A percentile compares a stretch with the other conserved stretches of the same genome.
Evolutionary conservation across 2,113 vertebrate genomes (phyloP).

Genomic region (Pituophis catenifer): DNA sequence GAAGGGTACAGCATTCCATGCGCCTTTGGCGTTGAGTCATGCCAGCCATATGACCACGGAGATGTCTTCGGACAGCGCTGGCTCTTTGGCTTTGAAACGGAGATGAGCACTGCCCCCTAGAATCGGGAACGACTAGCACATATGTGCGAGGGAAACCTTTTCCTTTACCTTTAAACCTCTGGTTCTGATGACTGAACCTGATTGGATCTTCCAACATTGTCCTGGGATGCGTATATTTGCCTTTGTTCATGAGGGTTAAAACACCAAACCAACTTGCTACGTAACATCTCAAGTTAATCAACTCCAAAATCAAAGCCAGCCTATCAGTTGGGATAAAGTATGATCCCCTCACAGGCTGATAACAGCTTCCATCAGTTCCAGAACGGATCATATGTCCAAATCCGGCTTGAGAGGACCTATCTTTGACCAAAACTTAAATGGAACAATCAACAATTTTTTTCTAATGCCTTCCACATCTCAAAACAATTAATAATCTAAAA

Average conservation of each 20-base stretch:
- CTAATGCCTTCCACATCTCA: not conserved
- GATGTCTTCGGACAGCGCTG: too few relatives aligned
- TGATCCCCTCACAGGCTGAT: not conserved
- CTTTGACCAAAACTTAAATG: not conserved
- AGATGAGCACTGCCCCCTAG: too few relatives aligned
- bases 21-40: too few relatives aligned
- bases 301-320: not conserved
- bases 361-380: not conserved
- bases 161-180: not conserved
- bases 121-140: too few relatives aligned
- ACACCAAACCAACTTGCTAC: not conserved
- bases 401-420: not conserved
- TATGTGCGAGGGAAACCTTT: too few relatives aligned
- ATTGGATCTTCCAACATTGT: not conserved
- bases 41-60: too few relatives aligned
- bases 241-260: slow-evolving; percentile 27
- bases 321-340: not conserved
- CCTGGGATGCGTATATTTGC: not conserved
- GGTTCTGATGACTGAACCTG: not conserved
- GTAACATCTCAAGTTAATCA: not conserved
- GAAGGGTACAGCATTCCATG: too few relatives aligned
- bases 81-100: too few relatives aligned
- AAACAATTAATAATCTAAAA: not conserved
- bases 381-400: not conserved
- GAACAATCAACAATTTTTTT: not conserved